These are phyloP conservation scores for Saturnia japonica DNA, from an alignment of 2,888 invertebrate species.

Conservation along the genomic window DNA sequence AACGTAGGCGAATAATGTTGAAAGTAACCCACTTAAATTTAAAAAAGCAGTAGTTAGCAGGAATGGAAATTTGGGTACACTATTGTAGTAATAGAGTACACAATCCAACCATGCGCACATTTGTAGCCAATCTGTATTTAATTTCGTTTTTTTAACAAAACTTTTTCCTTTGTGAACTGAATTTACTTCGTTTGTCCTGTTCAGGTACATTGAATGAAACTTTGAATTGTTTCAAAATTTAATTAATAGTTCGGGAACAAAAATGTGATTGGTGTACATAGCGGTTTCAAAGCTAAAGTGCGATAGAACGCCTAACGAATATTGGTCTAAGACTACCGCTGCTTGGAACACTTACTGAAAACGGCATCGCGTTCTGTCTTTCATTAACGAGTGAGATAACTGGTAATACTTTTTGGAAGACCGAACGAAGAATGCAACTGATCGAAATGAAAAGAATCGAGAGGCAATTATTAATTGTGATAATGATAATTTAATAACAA, in stretches of 20 bases:
- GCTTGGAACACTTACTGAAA: neutral
- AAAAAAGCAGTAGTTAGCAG: too few species aligned
- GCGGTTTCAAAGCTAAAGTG: neutral
- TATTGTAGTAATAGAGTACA: neutral
- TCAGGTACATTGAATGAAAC: neutral
- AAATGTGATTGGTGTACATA: neutral
- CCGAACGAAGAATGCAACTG: too few species aligned
- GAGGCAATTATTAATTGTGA: too few species aligned
- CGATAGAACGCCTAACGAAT: neutral
- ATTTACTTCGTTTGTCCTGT: constrained; percentile 6
- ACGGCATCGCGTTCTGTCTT: too few species aligned
- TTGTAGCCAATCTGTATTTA: neutral
- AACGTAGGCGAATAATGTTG: too few species aligned
- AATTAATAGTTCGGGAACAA: neutral
- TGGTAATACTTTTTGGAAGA: too few species aligned
- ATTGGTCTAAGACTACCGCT: neutral
- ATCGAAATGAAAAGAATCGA: too few species aligned
- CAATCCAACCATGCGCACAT: neutral
- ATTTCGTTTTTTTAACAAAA: constrained; percentile 21
- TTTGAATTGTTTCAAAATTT: neutral
- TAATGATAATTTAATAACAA: too few species aligned
- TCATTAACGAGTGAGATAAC: too few species aligned
- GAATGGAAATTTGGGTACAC: too few species aligned
- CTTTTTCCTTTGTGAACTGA: constrained; percentile 20
- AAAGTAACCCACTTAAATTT: too few species aligned